Conservation (phyloP, 2,113 vertebrate species). For the Anolis carolinensis region DNA sequence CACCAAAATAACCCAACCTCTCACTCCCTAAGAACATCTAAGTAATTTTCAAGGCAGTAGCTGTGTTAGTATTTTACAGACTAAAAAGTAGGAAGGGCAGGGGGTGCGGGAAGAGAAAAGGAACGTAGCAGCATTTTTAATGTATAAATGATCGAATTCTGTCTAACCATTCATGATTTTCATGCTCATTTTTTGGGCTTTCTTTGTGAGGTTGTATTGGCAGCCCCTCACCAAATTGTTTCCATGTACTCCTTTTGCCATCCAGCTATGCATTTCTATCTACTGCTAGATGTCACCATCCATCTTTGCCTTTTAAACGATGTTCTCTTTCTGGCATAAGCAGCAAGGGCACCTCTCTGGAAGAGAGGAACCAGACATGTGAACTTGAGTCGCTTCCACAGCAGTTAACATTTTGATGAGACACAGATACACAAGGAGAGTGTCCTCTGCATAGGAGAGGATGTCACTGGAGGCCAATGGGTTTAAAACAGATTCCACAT, state of each 20-base stretch:
- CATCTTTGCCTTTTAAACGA: not conserved
- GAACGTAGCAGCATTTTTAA: too few relatives aligned
- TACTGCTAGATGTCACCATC: not conserved
- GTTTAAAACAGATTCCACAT: not conserved
- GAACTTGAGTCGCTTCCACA: not conserved
- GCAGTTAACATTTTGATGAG: constrained; percentile 13
- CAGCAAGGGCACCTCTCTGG: not conserved
- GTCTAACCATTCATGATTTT: not conserved
- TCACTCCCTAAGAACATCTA: not conserved
- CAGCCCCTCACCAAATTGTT: not conserved
- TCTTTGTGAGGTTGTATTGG: not conserved
- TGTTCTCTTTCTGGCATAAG: not conserved
- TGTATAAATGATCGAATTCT: not conserved
- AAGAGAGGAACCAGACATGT: not conserved
- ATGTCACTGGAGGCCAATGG: not conserved
- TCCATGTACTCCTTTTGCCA: not conserved
- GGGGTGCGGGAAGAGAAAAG: too few relatives aligned
- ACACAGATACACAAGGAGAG: not conserved
- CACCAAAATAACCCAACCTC: not conserved
- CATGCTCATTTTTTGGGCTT: not conserved
- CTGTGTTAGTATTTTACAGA: too few relatives aligned
- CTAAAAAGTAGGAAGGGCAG: too few relatives aligned
- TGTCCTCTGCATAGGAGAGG: not conserved
- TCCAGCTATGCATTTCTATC: not conserved
- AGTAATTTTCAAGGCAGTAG: too few relatives aligned